Conservation (phyloP, 2,888 invertebrate genomes). For the Mythimna lalbum region DNA sequence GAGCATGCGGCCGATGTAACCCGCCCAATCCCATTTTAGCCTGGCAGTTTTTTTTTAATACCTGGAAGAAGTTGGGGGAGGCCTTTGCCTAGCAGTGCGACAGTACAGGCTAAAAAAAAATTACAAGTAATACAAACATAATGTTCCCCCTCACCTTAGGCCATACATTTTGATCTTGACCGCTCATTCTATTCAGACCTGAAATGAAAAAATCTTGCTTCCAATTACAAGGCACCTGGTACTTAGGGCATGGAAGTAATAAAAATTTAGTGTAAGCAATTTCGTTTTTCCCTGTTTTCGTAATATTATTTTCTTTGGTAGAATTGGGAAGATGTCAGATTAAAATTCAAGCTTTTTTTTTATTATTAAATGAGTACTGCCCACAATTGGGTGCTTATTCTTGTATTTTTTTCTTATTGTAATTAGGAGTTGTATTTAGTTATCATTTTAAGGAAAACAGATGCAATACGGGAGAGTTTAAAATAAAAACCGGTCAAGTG, state of each 20-base stretch:
- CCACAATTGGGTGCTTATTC: background rate
- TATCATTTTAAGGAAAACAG: no score
- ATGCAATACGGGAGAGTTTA: no score
- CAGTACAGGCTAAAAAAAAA: no score
- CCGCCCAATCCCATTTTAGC: no score
- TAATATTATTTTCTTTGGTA: conserved; percentile 22
- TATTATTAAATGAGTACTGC: conserved; percentile 29
- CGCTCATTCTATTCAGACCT: conserved; percentile 5
- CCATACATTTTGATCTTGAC: conserved; percentile 3
- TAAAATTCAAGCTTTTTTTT: conserved; percentile 20
- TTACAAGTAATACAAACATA: no score
- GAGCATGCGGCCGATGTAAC: no score
- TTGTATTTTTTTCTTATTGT: background rate
- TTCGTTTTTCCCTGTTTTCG: conserved; percentile 24
- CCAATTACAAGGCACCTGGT: conserved; percentile 39
- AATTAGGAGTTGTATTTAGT: background rate
- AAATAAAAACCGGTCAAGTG: no score
- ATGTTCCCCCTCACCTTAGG: no score
- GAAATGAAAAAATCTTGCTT: conserved; percentile 13
- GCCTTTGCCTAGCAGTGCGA: no score
- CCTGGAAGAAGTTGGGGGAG: no score
- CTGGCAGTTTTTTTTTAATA: no score
- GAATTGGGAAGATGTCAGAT: conserved; percentile 12
- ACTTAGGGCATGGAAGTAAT: conserved; percentile 13
- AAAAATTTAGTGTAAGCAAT: conserved; percentile 41